A percentile compares a stretch with the other conserved stretches of the same genome.
These are phyloP conservation scores for Asteroscopus sphinx DNA, from an alignment of 2,888 invertebrate genomes.

Conservation along the genomic window DNA sequence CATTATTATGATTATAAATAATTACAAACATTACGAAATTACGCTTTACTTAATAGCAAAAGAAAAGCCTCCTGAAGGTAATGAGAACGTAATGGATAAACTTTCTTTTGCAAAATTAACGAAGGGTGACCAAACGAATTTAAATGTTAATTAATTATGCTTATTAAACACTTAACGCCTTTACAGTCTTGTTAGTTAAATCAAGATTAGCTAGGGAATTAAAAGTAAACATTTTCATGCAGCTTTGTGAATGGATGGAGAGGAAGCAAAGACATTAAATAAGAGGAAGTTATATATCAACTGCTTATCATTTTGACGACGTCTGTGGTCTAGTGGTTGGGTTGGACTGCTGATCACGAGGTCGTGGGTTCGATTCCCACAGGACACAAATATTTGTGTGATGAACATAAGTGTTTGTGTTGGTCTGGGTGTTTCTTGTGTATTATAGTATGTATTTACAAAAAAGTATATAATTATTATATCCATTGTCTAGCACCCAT, in stretches of 20 bases:
- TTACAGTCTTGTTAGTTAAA: slow-evolving; percentile 11
- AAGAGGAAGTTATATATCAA: slow-evolving; percentile 27
- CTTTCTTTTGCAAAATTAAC: slow-evolving; percentile 46
- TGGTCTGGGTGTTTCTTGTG: no score
- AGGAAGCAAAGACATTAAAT: no score
- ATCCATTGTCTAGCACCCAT: no score
- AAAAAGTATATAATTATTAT: no score
- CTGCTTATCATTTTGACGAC: slow-evolving; percentile 16
- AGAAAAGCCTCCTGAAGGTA: slow-evolving; percentile 12
- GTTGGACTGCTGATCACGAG: no score
- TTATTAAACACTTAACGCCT: slow-evolving; percentile 36
- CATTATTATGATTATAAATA: slow-evolving; percentile 3
- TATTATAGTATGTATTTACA: no score
- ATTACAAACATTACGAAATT: slow-evolving; percentile 21
- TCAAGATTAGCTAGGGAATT: slow-evolving; percentile 30
- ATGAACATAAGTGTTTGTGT: no score
- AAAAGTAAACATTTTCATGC: slow-evolving; percentile 27
- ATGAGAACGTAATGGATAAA: slow-evolving; percentile 15
- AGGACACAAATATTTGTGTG: no score
- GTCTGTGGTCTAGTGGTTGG: no score
- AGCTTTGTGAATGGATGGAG: background rate
- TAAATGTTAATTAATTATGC: slow-evolving; percentile 45
- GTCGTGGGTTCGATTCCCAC: no score
- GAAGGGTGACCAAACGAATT: slow-evolving; percentile 44
- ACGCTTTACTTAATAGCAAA: slow-evolving; percentile 16